phyloP scores from a whole-genome alignment of 1,140 invertebrate species.

The Pseudomyrmex flavicornis region DNA sequence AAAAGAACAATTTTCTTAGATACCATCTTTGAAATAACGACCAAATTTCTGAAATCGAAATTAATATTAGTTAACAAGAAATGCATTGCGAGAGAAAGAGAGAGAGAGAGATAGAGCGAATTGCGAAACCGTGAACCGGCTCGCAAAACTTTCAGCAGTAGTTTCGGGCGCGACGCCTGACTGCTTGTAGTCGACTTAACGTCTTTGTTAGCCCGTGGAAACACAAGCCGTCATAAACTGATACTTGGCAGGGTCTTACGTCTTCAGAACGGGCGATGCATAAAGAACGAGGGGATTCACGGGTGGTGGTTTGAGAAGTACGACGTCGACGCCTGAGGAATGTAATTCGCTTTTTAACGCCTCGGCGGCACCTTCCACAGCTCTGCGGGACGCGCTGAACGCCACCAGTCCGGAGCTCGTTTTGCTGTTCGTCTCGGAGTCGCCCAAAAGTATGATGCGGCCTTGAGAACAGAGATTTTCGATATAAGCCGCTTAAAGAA shows the following conservation, averaged over 20 bases:
- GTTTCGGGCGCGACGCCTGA: not conserved
- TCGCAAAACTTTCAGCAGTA: constrained; percentile 24
- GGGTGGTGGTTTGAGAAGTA: constrained; percentile 90
- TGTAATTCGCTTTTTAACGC: constrained; percentile 89
- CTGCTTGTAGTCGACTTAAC: constrained; percentile 11
- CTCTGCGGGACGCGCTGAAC: constrained; percentile 89
- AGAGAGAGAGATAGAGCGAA: not conserved
- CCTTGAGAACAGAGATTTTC: constrained; percentile 72
- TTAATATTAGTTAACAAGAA: constrained; percentile 8
- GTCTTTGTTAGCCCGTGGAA: constrained; percentile 28
- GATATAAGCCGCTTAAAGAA: constrained; percentile 48
- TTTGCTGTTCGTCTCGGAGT: constrained; percentile 76
- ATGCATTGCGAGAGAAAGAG: too few relatives aligned
- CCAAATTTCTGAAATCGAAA: constrained; percentile 2
- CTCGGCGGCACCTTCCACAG: constrained; percentile 90
- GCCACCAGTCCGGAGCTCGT: constrained; percentile 87
- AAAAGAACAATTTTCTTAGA: not conserved
- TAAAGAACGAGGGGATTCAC: constrained; percentile 88
- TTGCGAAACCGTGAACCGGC: constrained; percentile 6
- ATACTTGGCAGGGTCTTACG: constrained; percentile 76
- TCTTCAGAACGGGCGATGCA: constrained; percentile 86
- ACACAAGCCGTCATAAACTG: constrained; percentile 39
- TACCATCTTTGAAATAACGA: not conserved
- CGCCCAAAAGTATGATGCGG: constrained; percentile 84
- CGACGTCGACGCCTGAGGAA: constrained; percentile 89